Conservation (phyloP, 2,113 vertebrate genomes). For the Eira barbara region DNA sequence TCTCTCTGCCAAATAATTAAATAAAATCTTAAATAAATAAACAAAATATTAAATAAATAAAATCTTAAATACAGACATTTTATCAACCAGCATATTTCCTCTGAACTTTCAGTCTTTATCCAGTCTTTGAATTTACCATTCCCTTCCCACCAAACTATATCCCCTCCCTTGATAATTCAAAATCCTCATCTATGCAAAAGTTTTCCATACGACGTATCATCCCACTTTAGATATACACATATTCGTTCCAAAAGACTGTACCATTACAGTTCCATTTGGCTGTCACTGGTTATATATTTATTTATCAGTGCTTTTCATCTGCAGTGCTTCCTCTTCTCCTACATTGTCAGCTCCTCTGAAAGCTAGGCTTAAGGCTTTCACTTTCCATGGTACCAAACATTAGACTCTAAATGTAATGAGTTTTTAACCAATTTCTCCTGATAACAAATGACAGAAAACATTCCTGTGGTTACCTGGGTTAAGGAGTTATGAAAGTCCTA, state of each 20-base stretch:
- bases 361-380: not conserved
- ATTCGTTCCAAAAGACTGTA: not conserved
- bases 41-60: no score
- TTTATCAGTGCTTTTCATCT: not conserved
- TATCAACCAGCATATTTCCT: not conserved
- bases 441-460: slow-evolving; percentile 46
- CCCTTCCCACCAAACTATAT: not conserved
- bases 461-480: not conserved
- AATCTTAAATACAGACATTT: not conserved
- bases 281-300: not conserved
- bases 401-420: slow-evolving; percentile 1
- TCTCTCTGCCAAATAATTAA: no score
- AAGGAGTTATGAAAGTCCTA: slow-evolving; percentile 52
- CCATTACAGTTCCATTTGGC: not conserved
- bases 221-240: not conserved
- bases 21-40: not conserved
- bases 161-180: not conserved
- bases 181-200: not conserved
- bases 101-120: not conserved
- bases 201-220: not conserved
- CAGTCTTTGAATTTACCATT: not conserved
- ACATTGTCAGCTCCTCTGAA: not conserved
- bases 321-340: not conserved
- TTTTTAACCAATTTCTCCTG: slow-evolving; percentile 52
- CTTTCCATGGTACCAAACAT: not conserved